A percentile compares a stretch with the other conserved stretches of the same genome.
Conservation (phyloP, 2,797 vertebrate genomes). For the Acanthiza pusilla region DNA sequence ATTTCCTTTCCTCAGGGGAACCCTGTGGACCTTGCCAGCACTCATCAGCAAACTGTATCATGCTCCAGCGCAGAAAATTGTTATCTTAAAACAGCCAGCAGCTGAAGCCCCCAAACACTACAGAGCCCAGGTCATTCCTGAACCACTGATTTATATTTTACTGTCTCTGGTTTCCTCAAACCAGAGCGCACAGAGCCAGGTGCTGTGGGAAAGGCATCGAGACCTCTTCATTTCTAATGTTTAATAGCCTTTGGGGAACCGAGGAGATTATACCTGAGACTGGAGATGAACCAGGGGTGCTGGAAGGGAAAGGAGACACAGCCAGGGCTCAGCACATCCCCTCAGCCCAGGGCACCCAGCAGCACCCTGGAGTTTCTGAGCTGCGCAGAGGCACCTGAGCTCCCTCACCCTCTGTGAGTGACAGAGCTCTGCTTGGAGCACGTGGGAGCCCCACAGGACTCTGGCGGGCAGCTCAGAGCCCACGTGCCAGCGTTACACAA, state of each 20-base stretch:
- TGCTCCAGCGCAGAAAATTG: fast-evolving
- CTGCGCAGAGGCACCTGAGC: fast-evolving
- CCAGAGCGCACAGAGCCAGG: neutral
- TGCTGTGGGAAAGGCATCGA: neutral
- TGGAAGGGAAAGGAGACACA: neutral
- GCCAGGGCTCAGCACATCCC: neutral
- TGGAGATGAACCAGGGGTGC: neutral
- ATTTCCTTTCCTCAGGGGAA: neutral
- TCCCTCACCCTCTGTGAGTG: neutral
- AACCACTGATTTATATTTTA: neutral
- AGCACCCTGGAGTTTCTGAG: neutral
- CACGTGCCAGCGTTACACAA: neutral
- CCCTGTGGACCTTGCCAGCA: neutral
- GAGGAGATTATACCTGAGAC: fast-evolving
- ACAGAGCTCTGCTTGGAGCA: neutral
- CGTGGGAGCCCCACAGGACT: neutral
- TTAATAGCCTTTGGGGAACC: neutral
- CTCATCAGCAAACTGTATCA: neutral
- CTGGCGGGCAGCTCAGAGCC: neutral
- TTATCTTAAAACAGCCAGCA: neutral
- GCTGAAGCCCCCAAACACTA: neutral
- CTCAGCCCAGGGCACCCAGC: neutral
- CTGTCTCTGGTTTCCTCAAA: neutral
- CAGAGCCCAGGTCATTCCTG: neutral
- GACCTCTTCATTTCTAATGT: fast-evolving